phyloP scores from a whole-genome alignment of 2,113 vertebrate genomes.

The Amia ocellicauda region DNA sequence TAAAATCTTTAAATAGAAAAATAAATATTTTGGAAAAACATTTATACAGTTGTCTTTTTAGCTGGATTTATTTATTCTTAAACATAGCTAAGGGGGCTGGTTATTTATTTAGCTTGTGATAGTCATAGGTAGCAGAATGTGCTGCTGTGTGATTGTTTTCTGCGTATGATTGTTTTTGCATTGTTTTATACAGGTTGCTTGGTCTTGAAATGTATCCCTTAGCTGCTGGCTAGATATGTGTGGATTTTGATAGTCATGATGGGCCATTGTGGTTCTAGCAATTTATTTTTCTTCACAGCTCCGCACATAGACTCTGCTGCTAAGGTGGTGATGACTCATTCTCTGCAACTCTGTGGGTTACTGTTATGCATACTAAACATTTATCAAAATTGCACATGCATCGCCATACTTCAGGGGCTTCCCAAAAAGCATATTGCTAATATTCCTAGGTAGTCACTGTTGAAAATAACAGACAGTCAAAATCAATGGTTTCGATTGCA shows the following conservation, averaged over 20 bases:
- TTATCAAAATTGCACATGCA: neutral
- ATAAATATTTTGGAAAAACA: no score
- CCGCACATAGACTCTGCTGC: neutral
- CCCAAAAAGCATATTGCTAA: neutral
- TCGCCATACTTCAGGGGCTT: neutral
- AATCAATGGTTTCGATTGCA: neutral
- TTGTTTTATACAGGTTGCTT: neutral
- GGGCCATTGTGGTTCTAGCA: neutral
- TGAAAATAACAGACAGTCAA: neutral
- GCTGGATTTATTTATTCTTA: no score
- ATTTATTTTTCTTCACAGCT: slow-evolving; percentile 9
- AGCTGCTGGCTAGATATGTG: slow-evolving; percentile 10
- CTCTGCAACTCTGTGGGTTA: neutral
- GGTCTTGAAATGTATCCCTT: neutral
- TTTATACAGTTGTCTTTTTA: no score
- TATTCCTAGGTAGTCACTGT: no score
- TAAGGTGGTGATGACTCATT: slow-evolving; percentile 14
- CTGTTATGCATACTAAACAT: slow-evolving; percentile 24
- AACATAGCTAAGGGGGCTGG: no score
- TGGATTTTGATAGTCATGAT: neutral
- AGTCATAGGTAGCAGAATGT: no score
- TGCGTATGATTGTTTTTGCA: no score
- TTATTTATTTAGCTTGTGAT: no score
- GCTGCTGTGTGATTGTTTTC: no score
- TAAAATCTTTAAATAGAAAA: no score